phyloP scores from a whole-genome alignment of 2,888 invertebrate genomes.

The Torymus auratus region DNA sequence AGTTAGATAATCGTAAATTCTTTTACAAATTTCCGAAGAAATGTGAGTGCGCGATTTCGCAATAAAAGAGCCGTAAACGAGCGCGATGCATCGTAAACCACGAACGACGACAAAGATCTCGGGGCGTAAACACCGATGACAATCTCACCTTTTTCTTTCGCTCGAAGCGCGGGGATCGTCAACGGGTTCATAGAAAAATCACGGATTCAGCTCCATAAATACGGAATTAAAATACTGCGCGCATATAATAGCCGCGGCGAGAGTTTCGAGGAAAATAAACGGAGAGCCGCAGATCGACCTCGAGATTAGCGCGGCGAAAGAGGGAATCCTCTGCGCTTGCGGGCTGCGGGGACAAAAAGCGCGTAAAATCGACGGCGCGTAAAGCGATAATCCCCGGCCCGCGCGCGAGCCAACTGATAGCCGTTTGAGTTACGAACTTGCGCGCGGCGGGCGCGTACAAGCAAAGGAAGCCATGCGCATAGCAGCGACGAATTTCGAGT shows the following conservation, averaged over 20 bases:
- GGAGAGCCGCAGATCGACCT: conserved; percentile 49
- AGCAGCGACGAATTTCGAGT: conserved; percentile 23
- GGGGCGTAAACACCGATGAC: too few relatives aligned
- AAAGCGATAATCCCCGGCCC: conserved; percentile 31
- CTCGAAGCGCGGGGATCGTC: too few relatives aligned
- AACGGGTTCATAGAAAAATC: conserved; percentile 39
- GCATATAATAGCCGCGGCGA: background rate
- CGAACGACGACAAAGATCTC: conserved; percentile 7
- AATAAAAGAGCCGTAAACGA: too few relatives aligned
- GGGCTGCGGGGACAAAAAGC: conserved; percentile 40
- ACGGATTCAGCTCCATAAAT: conserved; percentile 39
- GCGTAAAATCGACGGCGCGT: conserved; percentile 45
- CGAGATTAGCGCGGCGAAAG: conserved; percentile 42
- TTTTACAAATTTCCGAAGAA: too few relatives aligned
- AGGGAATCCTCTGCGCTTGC: background rate
- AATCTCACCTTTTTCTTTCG: too few relatives aligned
- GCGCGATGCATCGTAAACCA: too few relatives aligned
- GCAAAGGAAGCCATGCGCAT: conserved; percentile 29
- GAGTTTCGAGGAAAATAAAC: conserved; percentile 44
- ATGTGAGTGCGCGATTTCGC: too few relatives aligned
- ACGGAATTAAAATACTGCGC: conserved; percentile 54
- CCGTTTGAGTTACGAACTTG: conserved; percentile 53
- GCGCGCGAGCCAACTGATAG: conserved; percentile 44
- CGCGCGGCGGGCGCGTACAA: background rate
- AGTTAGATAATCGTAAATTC: too few relatives aligned